Evolutionary conservation across 1,140 invertebrate species (phyloP), one percentile per base, ranked within the genome.

Genomic region (Euura lappo): DNA sequence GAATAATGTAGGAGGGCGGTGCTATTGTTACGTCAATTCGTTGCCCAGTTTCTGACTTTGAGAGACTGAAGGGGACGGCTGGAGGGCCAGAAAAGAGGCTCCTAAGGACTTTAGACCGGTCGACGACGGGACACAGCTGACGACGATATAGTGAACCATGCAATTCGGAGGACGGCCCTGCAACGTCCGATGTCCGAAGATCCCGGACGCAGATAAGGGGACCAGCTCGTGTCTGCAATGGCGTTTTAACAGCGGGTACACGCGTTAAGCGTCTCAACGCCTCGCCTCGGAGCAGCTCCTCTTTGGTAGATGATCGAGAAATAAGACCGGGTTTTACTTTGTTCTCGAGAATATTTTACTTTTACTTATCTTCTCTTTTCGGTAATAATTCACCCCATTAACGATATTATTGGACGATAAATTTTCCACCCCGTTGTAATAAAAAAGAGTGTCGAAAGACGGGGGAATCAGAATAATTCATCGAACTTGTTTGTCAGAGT

Each of bases 171-270:
- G 76, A 79, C 79, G 75, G 73, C 74, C 28, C 78, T 76, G 74
- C 51, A 74, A 69, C 75, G 70, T 44, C 47, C 51, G 6, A 45
- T 10, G 65, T 43, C 66, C 79, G 72, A 76, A 80, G 79, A 80
- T 80, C 47, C 69, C 73, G 45, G 51, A 73, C n/a, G 45, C 42
- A 64, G 79, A 80, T 80, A 80, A 77, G 77, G 79, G 76, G 77
- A 74, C 80, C 80, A 80, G 80, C 76, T 78, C 76, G 72, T 71
- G 79, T 79, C 77, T 75, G 74, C 77, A 76, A 78, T 76, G 75
- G 77, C 76, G 78, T 79, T 80, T 78, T 79, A 80, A 80, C 78
- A 79, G 77, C 70, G 74, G 75, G 44, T 44, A 5, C 46, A 13
- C 47, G 66, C 66, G 71, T 69, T 7, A 67, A 46, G 65, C 70